Conservation (phyloP, 2,797 vertebrate genomes). For the Fundulus diaphanus region DNA sequence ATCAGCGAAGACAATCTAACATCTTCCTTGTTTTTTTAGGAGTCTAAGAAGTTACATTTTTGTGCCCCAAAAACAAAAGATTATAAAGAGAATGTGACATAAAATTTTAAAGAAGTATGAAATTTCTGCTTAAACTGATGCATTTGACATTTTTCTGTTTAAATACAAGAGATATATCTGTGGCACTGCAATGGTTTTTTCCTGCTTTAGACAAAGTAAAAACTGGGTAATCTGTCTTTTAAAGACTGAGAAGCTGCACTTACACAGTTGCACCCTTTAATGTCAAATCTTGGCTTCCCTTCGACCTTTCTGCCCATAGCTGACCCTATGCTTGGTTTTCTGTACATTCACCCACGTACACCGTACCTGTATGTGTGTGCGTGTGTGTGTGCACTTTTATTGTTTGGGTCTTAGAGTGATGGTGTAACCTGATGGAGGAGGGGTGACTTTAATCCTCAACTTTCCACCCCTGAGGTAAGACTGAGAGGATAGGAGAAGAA, state of each 20-base stretch:
- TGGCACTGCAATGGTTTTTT: no score
- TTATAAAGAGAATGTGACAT: no score
- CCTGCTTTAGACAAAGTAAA: background rate
- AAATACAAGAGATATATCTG: no score
- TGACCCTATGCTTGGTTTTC: conserved; percentile 1
- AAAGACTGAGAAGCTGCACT: conserved; percentile 52
- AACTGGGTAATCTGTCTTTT: conserved; percentile 49
- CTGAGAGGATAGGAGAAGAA: conserved; percentile 81
- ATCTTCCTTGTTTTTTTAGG: no score
- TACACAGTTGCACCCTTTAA: conserved; percentile 43
- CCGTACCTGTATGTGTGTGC: conserved; percentile 31
- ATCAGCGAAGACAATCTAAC: no score
- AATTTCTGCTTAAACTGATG: conserved; percentile 63
- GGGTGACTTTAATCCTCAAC: conserved; percentile 87
- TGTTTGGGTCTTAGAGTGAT: conserved; percentile 41
- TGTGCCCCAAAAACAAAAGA: no score
- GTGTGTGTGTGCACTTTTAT: conserved; percentile 20
- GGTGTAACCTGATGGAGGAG: conserved; percentile 62
- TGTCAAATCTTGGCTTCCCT: conserved; percentile 57
- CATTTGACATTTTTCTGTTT: conserved; percentile 5
- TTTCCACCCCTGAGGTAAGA: conserved; percentile 89
- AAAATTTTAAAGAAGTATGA: no score
- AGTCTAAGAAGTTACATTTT: no score
- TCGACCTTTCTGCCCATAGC: conserved; percentile 22
- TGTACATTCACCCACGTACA: conserved; percentile 18